Conservation (phyloP, 2,797 vertebrate genomes). For the Molossus alvarezi region DNA sequence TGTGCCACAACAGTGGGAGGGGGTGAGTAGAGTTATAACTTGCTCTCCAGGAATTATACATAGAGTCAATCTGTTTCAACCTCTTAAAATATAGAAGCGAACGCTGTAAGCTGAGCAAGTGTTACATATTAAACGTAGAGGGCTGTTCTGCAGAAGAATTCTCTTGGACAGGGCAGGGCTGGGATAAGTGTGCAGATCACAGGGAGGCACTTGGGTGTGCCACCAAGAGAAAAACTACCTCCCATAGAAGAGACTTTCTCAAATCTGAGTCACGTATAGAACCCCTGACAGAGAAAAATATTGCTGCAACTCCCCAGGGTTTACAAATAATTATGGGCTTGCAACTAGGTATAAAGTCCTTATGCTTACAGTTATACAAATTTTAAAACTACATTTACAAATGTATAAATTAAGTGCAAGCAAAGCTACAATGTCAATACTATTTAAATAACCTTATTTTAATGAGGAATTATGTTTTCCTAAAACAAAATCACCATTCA, state of each 20-base stretch:
- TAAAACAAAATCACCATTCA: constrained; percentile 39
- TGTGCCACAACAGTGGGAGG: background rate
- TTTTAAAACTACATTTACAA: background rate
- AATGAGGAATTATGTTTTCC: constrained; percentile 3
- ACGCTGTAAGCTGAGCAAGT: background rate
- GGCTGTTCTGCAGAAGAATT: background rate
- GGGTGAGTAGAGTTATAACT: background rate
- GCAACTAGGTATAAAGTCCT: constrained; percentile 1
- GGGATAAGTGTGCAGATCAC: background rate
- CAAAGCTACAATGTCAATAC: background rate
- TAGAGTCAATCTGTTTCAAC: background rate
- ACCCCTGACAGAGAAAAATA: background rate
- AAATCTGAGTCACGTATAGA: background rate
- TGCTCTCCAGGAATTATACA: background rate
- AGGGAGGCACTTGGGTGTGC: background rate
- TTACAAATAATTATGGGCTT: constrained; percentile 42
- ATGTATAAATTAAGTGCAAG: constrained; percentile 19
- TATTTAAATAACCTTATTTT: constrained; percentile 38
- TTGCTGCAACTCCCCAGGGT: background rate
- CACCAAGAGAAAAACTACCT: background rate
- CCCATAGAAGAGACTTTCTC: background rate
- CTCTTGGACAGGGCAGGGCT: background rate
- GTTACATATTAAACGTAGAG: background rate
- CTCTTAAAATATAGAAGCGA: constrained; percentile 45
- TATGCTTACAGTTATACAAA: background rate